Base-by-base conservation (phyloP, 1,140 invertebrate species). In the Bombus turneri region DNA sequence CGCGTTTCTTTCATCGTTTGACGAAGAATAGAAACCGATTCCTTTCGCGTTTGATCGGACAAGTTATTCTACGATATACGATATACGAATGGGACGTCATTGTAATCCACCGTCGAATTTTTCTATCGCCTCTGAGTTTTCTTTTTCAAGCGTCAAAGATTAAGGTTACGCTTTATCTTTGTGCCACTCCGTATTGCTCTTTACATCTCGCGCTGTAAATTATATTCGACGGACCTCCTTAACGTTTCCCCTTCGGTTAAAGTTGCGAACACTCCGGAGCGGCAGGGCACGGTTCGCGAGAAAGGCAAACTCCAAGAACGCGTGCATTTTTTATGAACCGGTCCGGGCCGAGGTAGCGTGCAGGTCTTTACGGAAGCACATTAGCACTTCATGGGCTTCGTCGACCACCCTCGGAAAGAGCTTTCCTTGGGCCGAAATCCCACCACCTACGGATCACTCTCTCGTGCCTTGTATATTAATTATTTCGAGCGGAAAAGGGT, bases 381-480 rank as follows among this genome's bases (percentile, higher is more conserved):
- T 89, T 88, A 88, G 81, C 87, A 87, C 87, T 87, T 88, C 86
- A 83, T 88, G 86, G 76, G 77, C 78, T 86, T 69, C 66, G 31
- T 25, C 73, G 66, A 73, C 75, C 31, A 31, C 47, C 53, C 83
- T 43, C 53, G 47, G n/a, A 59, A 62, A 87, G 86, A 78, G 81
- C 62, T 77, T 77, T 57, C 86, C 87, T 89, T 81, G 71, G 64
- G 86, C 76, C 88, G 88, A 89, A 88, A 89, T 89, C 87, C 90
- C 78, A 86, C 82, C 86, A 87, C 84, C 88, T 83, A 80, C 85
- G 82, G 82, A 90, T 91, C 90, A 74, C 85, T 82, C 91, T 85
- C 91, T 64, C 75, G 88, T 88, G 88, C 83, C 90, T 86, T 89
- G 90, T 91, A 91, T 90, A 91, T 91, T 91, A 91, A 91, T 89